Percentiles rank a stretch among this genome's conserved stretches.
Evolutionary conservation across 2,113 vertebrate genomes (phyloP).

Genomic region (Engystomops pustulosus): DNA sequence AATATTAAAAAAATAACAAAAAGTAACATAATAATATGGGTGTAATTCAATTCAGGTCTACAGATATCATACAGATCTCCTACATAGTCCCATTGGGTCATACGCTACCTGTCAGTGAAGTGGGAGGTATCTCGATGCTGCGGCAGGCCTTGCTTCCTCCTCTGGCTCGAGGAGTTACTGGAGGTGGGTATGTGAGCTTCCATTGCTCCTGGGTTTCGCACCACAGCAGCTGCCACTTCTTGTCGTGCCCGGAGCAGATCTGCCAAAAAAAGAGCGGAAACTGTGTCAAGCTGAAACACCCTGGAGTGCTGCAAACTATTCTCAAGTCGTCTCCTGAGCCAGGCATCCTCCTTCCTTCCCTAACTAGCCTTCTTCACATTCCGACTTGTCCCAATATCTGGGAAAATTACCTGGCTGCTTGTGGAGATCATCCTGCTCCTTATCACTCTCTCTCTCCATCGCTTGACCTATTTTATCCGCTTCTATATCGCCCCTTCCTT

Average conservation of each 20-base stretch:
- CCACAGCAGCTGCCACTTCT: conserved; percentile 82
- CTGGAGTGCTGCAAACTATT: neutral
- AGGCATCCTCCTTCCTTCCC: neutral
- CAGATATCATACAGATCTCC: no score
- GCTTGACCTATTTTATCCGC: conserved; percentile 25
- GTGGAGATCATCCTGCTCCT: neutral
- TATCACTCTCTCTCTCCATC: neutral
- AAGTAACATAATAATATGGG: no score
- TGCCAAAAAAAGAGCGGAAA: conserved; percentile 61
- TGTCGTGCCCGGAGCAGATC: conserved; percentile 89
- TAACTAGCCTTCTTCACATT: neutral
- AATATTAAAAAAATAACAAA: no score
- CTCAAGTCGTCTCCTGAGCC: conserved; percentile 1
- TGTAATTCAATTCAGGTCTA: no score
- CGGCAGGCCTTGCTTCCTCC: conserved; percentile 91
- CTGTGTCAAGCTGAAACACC: conserved; percentile 1
- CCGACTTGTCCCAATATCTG: neutral
- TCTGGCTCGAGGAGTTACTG: conserved; percentile 81
- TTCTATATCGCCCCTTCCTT: neutral
- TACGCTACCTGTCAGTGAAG: conserved; percentile 86
- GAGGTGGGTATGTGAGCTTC: conserved; percentile 89
- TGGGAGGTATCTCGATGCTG: conserved; percentile 87
- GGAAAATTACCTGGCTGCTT: conserved; percentile 14
- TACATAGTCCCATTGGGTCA: neutral
- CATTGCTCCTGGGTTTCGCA: conserved; percentile 81